Conservation (phyloP, 2,113 vertebrate species). For the Gobius niger region DNA sequence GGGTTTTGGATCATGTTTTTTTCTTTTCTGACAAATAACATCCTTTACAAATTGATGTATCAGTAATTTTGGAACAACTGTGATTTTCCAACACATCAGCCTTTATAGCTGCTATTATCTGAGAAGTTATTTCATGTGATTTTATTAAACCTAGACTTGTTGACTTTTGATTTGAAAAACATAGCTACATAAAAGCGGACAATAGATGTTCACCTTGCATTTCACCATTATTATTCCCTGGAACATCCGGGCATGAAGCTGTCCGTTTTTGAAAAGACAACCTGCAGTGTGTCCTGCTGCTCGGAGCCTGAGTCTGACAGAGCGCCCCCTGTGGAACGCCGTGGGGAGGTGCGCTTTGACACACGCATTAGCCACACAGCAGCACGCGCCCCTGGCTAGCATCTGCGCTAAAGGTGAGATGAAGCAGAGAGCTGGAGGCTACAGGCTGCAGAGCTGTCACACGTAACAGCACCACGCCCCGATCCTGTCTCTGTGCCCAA, state of each 20-base stretch:
- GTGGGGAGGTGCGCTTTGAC: neutral
- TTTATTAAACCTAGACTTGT: neutral
- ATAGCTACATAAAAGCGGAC: neutral
- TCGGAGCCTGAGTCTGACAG: conserved; percentile 19
- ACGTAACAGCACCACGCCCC: neutral
- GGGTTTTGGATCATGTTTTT: too few species aligned
- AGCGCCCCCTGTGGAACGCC: conserved; percentile 11
- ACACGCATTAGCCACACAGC: conserved; percentile 1
- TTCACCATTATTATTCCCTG: neutral
- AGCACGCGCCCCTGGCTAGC: neutral
- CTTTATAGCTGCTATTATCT: too few species aligned
- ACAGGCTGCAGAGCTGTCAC: neutral
- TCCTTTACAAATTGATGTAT: too few species aligned
- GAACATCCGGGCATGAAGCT: conserved; percentile 8
- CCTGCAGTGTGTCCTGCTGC: conserved; percentile 24
- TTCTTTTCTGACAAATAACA: too few species aligned
- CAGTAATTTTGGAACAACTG: too few species aligned
- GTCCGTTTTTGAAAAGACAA: conserved; percentile 19
- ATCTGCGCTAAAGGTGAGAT: neutral
- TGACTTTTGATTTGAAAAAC: neutral
- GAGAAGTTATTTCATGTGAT: too few species aligned
- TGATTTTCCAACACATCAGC: too few species aligned
- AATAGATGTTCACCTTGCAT: neutral
- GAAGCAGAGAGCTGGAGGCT: neutral
- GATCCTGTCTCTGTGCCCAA: neutral